These are phyloP conservation scores for Heteromurus nitidus DNA, from an alignment of 2,888 invertebrate species.

Conservation along the genomic window DNA sequence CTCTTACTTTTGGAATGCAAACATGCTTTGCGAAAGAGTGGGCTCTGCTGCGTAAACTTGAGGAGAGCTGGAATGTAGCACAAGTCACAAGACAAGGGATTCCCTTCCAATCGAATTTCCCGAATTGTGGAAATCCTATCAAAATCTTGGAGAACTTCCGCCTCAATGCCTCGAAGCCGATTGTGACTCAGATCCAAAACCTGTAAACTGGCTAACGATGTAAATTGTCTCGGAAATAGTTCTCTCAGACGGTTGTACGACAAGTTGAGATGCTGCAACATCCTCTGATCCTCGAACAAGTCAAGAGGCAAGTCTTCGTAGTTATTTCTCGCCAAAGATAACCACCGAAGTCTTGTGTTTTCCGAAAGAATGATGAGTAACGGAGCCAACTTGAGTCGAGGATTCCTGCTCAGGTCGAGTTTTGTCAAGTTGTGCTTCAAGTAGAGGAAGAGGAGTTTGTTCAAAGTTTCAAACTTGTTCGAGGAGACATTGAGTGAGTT, in stretches of 20 bases:
- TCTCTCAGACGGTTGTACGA: conserved; percentile 83
- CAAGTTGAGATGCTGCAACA: conserved; percentile 82
- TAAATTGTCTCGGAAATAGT: conserved; percentile 79
- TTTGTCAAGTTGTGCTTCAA: conserved; percentile 72
- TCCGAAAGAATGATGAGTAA: conserved; percentile 77
- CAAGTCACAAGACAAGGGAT: conserved; percentile 83
- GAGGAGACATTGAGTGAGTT: conserved; percentile 84
- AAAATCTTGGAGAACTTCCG: conserved; percentile 79
- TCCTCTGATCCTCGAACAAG: conserved; percentile 79
- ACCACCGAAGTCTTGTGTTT: conserved; percentile 79
- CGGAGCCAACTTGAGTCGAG: conserved; percentile 77
- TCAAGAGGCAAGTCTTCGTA: conserved; percentile 79
- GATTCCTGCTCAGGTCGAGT: conserved; percentile 73
- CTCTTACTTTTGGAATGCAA: conserved; percentile 60
- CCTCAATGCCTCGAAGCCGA: conserved; percentile 81
- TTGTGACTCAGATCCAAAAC: conserved; percentile 86
- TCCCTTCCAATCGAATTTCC: conserved; percentile 78
- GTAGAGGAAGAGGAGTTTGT: conserved; percentile 66
- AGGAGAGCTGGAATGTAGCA: conserved; percentile 81
- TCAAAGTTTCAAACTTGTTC: conserved; percentile 77
- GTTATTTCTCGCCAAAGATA: conserved; percentile 80
- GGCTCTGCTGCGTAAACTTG: conserved; percentile 68
- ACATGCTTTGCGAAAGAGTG: conserved; percentile 65
- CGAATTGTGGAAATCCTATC: conserved; percentile 76
- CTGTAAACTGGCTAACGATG: conserved; percentile 78